A percentile compares a stretch with the other conserved stretches of the same genome.
These are phyloP conservation scores for Drosophila borealis DNA, from an alignment of 2,888 invertebrate genomes.

Conservation along the genomic window DNA sequence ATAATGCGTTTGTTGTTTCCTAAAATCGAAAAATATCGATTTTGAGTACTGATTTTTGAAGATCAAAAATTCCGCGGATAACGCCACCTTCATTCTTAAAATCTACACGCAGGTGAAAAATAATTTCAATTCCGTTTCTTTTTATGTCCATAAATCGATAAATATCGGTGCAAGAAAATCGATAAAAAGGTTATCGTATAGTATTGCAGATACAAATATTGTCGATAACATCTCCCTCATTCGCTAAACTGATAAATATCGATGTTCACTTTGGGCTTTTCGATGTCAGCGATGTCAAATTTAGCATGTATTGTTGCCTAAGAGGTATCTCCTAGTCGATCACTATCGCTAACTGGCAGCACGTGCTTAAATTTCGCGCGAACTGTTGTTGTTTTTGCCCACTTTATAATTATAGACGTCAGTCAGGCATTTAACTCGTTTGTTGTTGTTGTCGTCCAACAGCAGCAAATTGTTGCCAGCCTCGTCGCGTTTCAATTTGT, in stretches of 20 bases:
- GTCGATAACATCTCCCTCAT: too few relatives aligned
- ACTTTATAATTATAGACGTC: conserved; percentile 79
- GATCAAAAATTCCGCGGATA: too few relatives aligned
- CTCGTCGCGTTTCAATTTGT: conserved; percentile 74
- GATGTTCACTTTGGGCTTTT: too few relatives aligned
- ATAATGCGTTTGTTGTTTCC: not conserved
- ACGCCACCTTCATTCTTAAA: too few relatives aligned
- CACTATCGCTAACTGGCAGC: conserved; percentile 13
- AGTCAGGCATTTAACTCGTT: conserved; percentile 79
- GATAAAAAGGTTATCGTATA: too few relatives aligned
- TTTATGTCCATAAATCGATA: too few relatives aligned
- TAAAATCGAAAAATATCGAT: not conserved
- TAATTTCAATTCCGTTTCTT: too few relatives aligned
- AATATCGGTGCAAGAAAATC: too few relatives aligned
- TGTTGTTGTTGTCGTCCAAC: conserved; percentile 41
- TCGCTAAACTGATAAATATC: not conserved
- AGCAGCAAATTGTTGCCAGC: conserved; percentile 59
- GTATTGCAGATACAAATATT: too few relatives aligned
- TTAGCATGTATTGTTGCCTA: not conserved
- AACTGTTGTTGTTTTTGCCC: conserved; percentile 63
- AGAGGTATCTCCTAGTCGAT: conserved; percentile 4
- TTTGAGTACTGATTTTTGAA: not conserved
- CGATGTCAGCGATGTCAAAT: too few relatives aligned
- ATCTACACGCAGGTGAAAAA: too few relatives aligned
- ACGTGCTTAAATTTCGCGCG: conserved; percentile 65